Evolutionary conservation across 1,140 invertebrate species (phyloP).

Genomic region (Glomeris maerens): DNA sequence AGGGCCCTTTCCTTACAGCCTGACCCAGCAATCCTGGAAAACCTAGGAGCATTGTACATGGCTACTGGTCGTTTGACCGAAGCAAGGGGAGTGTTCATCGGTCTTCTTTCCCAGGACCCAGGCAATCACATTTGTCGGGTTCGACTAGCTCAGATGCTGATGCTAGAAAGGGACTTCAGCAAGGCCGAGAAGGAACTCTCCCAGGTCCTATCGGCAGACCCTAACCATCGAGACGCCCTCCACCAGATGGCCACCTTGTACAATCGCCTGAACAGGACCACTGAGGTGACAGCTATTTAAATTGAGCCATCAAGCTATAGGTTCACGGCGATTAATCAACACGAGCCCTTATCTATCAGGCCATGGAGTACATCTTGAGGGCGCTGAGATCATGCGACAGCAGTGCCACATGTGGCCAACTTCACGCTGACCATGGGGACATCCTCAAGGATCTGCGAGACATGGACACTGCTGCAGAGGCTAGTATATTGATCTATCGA

Average conservation of each 20-base stretch:
- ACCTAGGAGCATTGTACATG: conserved; percentile 22
- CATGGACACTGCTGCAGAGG: conserved; percentile 18
- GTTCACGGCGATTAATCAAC: no score
- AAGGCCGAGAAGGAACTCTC: conserved; percentile 16
- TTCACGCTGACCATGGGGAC: conserved; percentile 20
- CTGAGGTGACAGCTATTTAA: conserved; percentile 15
- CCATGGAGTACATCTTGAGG: conserved; percentile 19
- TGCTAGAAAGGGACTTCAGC: conserved; percentile 16
- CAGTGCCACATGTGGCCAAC: conserved; percentile 18
- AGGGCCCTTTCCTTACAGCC: conserved; percentile 22
- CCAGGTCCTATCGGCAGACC: conserved; percentile 7
- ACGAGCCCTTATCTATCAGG: conserved; percentile 13
- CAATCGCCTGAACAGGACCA: conserved; percentile 17
- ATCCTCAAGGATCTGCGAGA: conserved; percentile 19
- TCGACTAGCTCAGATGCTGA: conserved; percentile 19
- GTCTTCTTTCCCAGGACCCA: no score
- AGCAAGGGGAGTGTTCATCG: no score
- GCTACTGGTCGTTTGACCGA: conserved; percentile 19
- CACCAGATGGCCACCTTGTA: conserved; percentile 18
- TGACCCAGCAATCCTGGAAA: conserved; percentile 20
- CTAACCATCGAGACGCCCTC: conserved; percentile 9
- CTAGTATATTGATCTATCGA: neutral
- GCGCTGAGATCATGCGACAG: conserved; percentile 17
- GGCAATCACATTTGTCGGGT: no score
- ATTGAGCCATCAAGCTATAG: conserved; percentile 5